phyloP scores from a whole-genome alignment of 2,113 vertebrate genomes.

The Alaudala cheleensis region DNA sequence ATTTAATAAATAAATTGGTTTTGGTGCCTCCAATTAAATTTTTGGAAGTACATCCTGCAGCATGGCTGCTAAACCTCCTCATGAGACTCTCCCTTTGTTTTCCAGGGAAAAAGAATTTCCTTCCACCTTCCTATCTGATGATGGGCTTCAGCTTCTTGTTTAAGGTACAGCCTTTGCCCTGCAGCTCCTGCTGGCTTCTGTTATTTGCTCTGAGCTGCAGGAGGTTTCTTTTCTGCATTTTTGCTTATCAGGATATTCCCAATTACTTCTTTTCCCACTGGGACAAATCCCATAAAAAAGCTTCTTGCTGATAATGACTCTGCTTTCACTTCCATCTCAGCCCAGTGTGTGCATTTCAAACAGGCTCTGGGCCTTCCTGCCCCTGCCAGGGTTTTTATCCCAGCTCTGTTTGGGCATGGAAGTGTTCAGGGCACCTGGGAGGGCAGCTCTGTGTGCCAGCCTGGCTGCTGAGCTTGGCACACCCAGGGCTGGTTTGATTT shows the following conservation, averaged over 20 bases:
- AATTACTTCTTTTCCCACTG: background rate
- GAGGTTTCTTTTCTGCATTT: background rate
- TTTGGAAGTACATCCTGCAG: background rate
- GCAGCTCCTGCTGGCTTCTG: background rate
- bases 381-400: background rate
- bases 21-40: no score
- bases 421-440: background rate
- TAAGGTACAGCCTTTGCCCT: conserved; percentile 80
- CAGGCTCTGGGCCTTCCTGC: fast-evolving
- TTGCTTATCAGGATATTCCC: background rate
- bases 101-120: conserved; percentile 97
- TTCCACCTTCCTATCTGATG: conserved; percentile 96
- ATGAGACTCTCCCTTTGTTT: background rate
- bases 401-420: background rate
- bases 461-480: background rate
- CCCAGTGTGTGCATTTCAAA: background rate
- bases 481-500: background rate
- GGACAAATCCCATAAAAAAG: background rate
- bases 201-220: background rate
- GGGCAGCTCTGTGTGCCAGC: background rate
- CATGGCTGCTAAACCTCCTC: background rate
- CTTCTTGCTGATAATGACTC: background rate
- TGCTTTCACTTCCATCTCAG: background rate
- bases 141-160: conserved; percentile 99
- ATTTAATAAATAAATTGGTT: no score